Conservation (phyloP, 2,797 vertebrate species). For the Falco biarmicus region DNA sequence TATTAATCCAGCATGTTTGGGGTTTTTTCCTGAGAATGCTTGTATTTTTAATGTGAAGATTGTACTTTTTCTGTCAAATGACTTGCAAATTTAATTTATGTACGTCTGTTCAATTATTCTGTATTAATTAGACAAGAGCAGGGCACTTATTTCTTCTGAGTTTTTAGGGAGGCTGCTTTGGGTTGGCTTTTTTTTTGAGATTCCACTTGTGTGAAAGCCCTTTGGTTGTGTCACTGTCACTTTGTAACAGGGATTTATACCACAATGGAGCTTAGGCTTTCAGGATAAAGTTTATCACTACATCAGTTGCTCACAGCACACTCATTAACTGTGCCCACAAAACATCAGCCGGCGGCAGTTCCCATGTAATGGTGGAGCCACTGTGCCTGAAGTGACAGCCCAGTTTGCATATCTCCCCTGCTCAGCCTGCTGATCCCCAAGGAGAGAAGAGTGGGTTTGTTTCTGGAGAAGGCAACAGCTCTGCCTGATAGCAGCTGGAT, state of each 20-base stretch:
- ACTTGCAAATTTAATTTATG: background rate
- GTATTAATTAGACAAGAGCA: background rate
- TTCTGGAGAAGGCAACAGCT: background rate
- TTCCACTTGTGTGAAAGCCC: background rate
- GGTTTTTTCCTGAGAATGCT: background rate
- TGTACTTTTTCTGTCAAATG: background rate
- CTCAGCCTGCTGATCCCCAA: background rate
- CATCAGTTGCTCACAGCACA: accelerated
- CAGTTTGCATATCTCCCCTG: background rate
- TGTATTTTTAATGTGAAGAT: background rate
- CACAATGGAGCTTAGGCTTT: background rate
- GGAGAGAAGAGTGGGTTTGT: too few relatives aligned
- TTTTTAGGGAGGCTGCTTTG: accelerated
- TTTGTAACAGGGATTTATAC: accelerated
- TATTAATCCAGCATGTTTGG: background rate
- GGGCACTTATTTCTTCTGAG: accelerated
- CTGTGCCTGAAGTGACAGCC: background rate
- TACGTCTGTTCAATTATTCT: background rate
- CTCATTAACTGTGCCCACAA: background rate
- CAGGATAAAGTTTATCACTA: background rate
- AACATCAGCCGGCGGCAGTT: background rate
- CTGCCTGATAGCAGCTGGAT: background rate
- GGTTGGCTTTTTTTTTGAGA: background rate
- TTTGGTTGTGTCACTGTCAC: background rate
- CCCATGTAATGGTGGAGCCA: background rate